Percentiles rank a stretch among this genome's conserved stretches.
Evolutionary conservation across 2,888 invertebrate species (phyloP).

Genomic region (Hoplodrina ambigua): DNA sequence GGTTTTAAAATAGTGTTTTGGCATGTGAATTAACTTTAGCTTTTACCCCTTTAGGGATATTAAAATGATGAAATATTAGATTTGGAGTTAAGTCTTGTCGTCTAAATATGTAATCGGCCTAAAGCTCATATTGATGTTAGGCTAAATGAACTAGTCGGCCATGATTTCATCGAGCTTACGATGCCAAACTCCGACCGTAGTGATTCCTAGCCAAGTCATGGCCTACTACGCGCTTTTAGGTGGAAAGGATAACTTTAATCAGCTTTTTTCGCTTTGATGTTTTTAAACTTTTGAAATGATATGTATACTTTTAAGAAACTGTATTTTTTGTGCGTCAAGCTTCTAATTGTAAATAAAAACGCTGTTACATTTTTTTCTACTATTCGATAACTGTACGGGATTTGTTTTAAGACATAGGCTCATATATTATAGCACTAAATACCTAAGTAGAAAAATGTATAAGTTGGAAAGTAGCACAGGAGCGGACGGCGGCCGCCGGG

Average conservation of each 20-base stretch:
- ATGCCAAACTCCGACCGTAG: slow-evolving; percentile 20
- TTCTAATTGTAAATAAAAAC: slow-evolving; percentile 83
- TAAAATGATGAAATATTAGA: slow-evolving; percentile 24
- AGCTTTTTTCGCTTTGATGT: slow-evolving; percentile 75
- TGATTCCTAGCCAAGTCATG: slow-evolving; percentile 47
- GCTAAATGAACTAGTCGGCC: slow-evolving; percentile 40
- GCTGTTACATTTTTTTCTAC: slow-evolving; percentile 72
- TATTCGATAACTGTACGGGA: slow-evolving; percentile 66
- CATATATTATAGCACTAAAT: slow-evolving; percentile 60
- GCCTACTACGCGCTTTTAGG: slow-evolving; percentile 59
- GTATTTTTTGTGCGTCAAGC: slow-evolving; percentile 81
- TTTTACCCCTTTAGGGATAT: slow-evolving; percentile 9
- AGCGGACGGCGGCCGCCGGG: slow-evolving; percentile 41
- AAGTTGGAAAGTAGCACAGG: slow-evolving; percentile 26
- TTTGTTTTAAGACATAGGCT: slow-evolving; percentile 67
- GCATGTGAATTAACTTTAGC: slow-evolving; percentile 9
- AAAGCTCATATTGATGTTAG: slow-evolving; percentile 55
- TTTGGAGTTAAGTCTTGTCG: slow-evolving; percentile 60
- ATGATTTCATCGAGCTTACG: slow-evolving; percentile 45
- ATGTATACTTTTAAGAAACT: slow-evolving; percentile 72
- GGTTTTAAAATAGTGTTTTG: slow-evolving; percentile 37
- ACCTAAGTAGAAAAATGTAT: slow-evolving; percentile 40
- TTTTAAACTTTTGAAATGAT: slow-evolving; percentile 66
- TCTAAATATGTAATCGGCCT: slow-evolving; percentile 61
- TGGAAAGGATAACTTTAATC: slow-evolving; percentile 73